Percentiles rank a stretch among this genome's conserved stretches.
These are phyloP conservation scores for Strigops habroptila DNA, from an alignment of 2,113 vertebrate species.

Conservation along the genomic window DNA sequence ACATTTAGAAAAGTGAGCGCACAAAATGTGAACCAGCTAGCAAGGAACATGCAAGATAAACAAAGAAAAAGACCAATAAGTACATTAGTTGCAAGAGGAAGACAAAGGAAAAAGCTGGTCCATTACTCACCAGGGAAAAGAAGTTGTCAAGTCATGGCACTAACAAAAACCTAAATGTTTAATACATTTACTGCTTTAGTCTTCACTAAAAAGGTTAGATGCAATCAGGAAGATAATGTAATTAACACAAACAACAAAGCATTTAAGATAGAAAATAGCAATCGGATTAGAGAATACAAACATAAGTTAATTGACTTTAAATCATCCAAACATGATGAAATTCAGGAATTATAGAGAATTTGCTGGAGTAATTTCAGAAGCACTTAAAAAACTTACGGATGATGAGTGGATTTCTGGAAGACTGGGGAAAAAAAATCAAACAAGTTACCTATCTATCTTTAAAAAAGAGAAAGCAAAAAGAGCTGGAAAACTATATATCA, in stretches of 20 bases:
- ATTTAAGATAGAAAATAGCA: background rate
- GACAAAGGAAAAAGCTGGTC: background rate
- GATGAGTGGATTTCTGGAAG: background rate
- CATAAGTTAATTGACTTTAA: background rate
- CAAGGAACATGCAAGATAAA: background rate
- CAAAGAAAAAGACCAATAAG: background rate
- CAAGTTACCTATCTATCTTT: background rate
- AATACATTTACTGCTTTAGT: background rate
- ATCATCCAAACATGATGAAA: background rate
- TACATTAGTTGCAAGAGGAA: background rate
- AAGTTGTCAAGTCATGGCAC: background rate
- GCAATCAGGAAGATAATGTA: background rate
- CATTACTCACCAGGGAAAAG: background rate
- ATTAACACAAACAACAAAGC: background rate
- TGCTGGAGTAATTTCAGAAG: background rate
- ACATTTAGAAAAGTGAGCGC: background rate
- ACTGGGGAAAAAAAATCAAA: background rate
- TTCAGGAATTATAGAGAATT: background rate
- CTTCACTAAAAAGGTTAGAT: background rate
- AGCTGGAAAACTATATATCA: background rate
- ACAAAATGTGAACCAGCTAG: background rate
- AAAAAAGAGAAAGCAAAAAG: background rate
- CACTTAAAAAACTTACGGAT: background rate
- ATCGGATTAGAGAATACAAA: background rate
- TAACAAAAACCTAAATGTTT: background rate